Percentiles rank a stretch among this genome's conserved stretches.
Evolutionary conservation across 2,888 invertebrate genomes (phyloP).

Genomic region (Drosophila affinis): DNA sequence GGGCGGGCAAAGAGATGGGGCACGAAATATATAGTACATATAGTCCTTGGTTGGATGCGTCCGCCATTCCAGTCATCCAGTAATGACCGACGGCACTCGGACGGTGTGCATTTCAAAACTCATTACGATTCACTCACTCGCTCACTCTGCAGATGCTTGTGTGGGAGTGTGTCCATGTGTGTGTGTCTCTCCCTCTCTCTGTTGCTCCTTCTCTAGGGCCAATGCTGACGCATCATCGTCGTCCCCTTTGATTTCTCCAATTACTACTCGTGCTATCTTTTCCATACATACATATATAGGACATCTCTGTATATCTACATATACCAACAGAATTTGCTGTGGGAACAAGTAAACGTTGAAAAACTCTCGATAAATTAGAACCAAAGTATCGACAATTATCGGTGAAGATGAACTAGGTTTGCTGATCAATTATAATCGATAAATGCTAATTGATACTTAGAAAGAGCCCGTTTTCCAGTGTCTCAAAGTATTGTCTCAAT

Average conservation of each 20-base stretch:
- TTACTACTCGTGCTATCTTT: conserved; percentile 9
- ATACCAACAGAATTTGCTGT: not conserved
- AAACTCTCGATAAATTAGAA: too few species aligned
- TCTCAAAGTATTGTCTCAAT: too few species aligned
- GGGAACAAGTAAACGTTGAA: not conserved
- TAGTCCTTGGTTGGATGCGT: not conserved
- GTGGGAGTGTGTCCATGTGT: conserved; percentile 2
- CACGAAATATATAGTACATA: not conserved
- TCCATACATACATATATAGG: not conserved
- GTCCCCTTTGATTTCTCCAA: conserved; percentile 38
- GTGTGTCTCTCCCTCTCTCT: not conserved
- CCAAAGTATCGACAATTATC: too few species aligned
- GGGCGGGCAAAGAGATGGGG: not conserved
- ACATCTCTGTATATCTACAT: not conserved
- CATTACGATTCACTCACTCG: conserved; percentile 47
- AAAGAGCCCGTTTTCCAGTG: too few species aligned
- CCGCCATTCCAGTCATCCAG: not conserved
- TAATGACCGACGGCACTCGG: conserved; percentile 36
- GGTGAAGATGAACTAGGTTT: too few species aligned
- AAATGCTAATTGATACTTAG: too few species aligned
- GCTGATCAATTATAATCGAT: too few species aligned
- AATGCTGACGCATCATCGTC: conserved; percentile 28
- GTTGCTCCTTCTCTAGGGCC: conserved; percentile 6
- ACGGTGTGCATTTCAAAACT: conserved; percentile 51
- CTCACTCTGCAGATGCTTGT: conserved; percentile 1